Evolutionary conservation across 2,888 invertebrate genomes (phyloP), one percentile per base, ranked within the genome.

Genomic region (Synergus umbraculus): DNA sequence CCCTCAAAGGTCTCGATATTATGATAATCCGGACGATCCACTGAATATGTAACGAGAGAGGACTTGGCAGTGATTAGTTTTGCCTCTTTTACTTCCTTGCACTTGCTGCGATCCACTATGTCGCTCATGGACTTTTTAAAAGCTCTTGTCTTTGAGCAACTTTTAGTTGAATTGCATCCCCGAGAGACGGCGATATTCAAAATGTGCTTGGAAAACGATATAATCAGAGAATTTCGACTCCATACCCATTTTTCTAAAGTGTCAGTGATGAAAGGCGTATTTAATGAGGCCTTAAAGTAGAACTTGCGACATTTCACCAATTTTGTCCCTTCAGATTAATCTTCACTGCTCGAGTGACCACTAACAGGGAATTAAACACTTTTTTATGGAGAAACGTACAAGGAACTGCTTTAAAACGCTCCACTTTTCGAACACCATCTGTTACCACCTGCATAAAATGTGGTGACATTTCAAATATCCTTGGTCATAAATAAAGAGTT

Each of bases 11-110:
- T 85, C 87, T 84, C 85, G 87, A 54, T 73, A 87, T 90, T 89
- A 92, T 91, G 91, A 91, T 92, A 91, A 91, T 91, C 88, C 83
- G 81, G 85, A 82, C 88, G 87, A 86, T 87, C 88, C 88, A 87
- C 87, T 91, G 92, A 92, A 92, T 92, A 88, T 90, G 88, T 90
- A 91, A 91, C 88, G 89, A 90, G 88, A 81, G 79, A 76, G 79
- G 78, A 83, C 81, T 83, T 82, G 58, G 83, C 79, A 78, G 81
- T 83, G 82, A 83, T 83, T 83, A 83, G 80, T 79, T 82, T 81
- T 79, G 78, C 80, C 76, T 78, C 73, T 73, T 69, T 69, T 44
- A 69, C 46, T 49, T 73, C 37, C 54, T 73, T 73, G 49, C 49
- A 73, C 37, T 73, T 73, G n/a, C 37, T 73, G 4, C 49, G 29